Evolutionary conservation across 2,888 invertebrate species (phyloP).

Genomic region (Smittia sp.): DNA sequence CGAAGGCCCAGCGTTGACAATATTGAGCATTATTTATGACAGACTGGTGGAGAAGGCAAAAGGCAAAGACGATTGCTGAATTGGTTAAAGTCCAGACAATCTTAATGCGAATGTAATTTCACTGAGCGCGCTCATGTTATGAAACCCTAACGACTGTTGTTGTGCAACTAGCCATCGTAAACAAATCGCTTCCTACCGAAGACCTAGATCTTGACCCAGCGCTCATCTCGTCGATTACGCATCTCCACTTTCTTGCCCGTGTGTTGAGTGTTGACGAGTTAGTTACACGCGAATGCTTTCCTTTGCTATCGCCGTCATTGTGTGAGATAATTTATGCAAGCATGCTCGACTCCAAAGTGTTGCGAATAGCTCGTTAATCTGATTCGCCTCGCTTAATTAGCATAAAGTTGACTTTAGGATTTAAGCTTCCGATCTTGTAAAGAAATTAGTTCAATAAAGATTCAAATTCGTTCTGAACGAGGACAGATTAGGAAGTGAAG

Average conservation of each 20-base stretch:
- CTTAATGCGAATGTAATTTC: neutral
- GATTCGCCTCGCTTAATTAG: neutral
- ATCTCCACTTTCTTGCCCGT: neutral
- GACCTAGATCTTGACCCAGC: slow-evolving; percentile 25
- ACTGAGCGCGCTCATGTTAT: neutral
- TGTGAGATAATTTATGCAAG: too few relatives aligned
- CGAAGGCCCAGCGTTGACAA: slow-evolving; percentile 61
- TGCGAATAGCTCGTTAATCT: neutral
- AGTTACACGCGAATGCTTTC: too few relatives aligned
- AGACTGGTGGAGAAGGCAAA: neutral
- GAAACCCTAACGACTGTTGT: neutral
- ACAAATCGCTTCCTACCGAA: neutral
- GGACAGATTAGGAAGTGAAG: too few relatives aligned
- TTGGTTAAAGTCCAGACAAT: neutral
- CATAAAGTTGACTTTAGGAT: too few relatives aligned
- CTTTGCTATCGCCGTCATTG: too few relatives aligned
- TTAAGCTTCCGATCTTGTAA: too few relatives aligned
- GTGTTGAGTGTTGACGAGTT: too few relatives aligned
- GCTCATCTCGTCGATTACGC: neutral
- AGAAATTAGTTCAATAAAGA: too few relatives aligned
- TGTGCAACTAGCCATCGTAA: neutral
- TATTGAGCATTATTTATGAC: slow-evolving; percentile 55
- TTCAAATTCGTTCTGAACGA: too few relatives aligned
- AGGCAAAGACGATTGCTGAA: neutral
- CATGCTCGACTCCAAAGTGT: too few relatives aligned